Evolutionary conservation across 1,140 invertebrate species (phyloP).

Genomic region (Anagrus nilaparvatae): DNA sequence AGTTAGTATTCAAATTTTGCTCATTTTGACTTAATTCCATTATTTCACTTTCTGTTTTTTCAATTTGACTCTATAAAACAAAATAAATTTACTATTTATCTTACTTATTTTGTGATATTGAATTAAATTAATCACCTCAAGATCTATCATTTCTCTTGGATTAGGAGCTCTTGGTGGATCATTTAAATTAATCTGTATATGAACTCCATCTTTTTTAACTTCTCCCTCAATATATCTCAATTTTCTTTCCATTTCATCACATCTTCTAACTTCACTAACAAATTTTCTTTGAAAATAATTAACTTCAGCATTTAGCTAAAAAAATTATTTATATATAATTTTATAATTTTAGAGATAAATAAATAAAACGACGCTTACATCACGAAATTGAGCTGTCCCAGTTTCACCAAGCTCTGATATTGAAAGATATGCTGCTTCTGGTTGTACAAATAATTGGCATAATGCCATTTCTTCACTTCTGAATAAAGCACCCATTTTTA

Average conservation of each 20-base stretch:
- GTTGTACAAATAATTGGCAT: constrained; percentile 83
- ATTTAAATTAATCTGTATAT: constrained; percentile 88
- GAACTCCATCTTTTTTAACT: constrained; percentile 94
- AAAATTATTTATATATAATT: too few species aligned
- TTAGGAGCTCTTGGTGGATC: constrained; percentile 97
- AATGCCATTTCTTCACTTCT: constrained; percentile 80
- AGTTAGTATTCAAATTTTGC: constrained; percentile 92
- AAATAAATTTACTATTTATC: too few species aligned
- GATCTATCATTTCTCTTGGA: constrained; percentile 97
- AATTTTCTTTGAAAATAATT: constrained; percentile 95
- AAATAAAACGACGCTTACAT: constrained; percentile 54
- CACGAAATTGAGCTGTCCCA: constrained; percentile 82
- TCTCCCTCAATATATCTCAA: constrained; percentile 94
- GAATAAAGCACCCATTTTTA: constrained; percentile 70
- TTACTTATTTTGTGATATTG: too few species aligned
- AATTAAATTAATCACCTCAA: constrained; percentile 91
- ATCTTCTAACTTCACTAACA: constrained; percentile 87
- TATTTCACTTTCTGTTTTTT: constrained; percentile 90
- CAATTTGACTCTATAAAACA: constrained; percentile 82
- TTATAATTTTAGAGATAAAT: too few species aligned
- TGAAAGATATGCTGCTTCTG: constrained; percentile 80
- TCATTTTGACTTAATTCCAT: constrained; percentile 96
- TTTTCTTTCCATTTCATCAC: constrained; percentile 94
- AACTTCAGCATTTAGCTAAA: constrained; percentile 84
- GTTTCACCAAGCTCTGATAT: constrained; percentile 83